Conservation (phyloP, 2,888 invertebrate genomes). For the Furcula furcula region DNA sequence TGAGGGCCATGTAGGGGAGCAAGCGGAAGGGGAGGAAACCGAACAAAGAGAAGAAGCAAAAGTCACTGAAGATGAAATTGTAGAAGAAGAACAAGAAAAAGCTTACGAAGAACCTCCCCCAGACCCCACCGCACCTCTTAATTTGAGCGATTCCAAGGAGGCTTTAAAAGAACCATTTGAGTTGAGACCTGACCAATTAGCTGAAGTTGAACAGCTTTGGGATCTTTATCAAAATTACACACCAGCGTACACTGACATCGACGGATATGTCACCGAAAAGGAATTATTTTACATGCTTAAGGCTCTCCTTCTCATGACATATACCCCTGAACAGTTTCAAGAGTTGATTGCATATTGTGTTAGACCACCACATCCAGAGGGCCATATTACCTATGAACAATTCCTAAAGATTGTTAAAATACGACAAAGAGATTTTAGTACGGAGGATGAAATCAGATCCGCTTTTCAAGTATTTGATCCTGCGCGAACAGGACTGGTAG, state of each 20-base stretch:
- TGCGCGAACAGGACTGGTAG: constrained; percentile 48
- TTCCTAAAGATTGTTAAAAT: constrained; percentile 67
- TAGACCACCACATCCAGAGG: constrained; percentile 60
- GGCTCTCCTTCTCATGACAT: constrained; percentile 57
- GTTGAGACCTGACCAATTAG: constrained; percentile 62
- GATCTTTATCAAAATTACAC: constrained; percentile 64
- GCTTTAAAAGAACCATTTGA: constrained; percentile 55
- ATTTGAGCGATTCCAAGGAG: constrained; percentile 64
- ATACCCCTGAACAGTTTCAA: constrained; percentile 63
- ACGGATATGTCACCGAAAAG: constrained; percentile 62
- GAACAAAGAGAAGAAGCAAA: constrained; percentile 28
- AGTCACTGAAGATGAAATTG: constrained; percentile 34
- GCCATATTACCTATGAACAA: constrained; percentile 62
- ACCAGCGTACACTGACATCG: constrained; percentile 64
- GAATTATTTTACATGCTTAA: constrained; percentile 70
- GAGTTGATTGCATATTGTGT: constrained; percentile 62
- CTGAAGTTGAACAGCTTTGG: constrained; percentile 70
- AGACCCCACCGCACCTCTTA: constrained; percentile 66
- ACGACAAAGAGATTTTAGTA: constrained; percentile 55
- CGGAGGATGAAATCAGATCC: constrained; percentile 63
- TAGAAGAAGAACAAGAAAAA: constrained; percentile 62
- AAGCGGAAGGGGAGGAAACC: constrained; percentile 24
- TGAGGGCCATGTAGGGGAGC: constrained; percentile 11
- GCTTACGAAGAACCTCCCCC: constrained; percentile 58
- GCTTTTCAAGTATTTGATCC: constrained; percentile 62